These are phyloP conservation scores for Oxystoma pomonae DNA, from an alignment of 2,888 invertebrate genomes.

Conservation along the genomic window DNA sequence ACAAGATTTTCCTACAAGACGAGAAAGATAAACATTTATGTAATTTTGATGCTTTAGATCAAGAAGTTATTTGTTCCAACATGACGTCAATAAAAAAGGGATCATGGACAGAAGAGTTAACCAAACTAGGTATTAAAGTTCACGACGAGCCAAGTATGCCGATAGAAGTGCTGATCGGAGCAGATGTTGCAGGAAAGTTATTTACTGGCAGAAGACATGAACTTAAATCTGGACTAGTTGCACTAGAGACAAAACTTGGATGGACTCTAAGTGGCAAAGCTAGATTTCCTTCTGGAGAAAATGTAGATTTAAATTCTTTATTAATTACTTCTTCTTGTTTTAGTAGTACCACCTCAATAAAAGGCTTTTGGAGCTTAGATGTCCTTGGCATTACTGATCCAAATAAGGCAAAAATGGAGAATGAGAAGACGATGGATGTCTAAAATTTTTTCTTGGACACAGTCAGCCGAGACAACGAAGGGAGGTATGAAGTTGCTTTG, in stretches of 20 bases:
- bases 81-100: background rate
- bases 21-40: background rate
- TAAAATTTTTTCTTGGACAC: background rate
- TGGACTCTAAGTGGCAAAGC: background rate
- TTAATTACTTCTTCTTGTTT: background rate
- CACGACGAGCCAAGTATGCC: background rate
- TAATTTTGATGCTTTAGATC: background rate
- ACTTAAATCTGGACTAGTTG: background rate
- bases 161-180: background rate
- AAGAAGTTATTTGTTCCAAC: background rate
- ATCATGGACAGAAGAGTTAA: background rate
- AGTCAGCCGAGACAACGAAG: constrained; percentile 52
- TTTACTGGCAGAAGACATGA: background rate
- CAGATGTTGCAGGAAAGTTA: background rate
- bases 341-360: background rate
- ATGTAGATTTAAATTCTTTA: background rate
- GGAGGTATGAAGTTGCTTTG: constrained; percentile 59
- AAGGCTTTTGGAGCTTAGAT: background rate
- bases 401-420: background rate
- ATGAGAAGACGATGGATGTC: background rate
- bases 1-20: background rate
- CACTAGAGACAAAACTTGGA: background rate
- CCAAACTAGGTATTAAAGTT: background rate
- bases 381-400: background rate
- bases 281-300: background rate